phyloP scores from a whole-genome alignment of 2,113 vertebrate genomes.

The Xenopus borealis region DNA sequence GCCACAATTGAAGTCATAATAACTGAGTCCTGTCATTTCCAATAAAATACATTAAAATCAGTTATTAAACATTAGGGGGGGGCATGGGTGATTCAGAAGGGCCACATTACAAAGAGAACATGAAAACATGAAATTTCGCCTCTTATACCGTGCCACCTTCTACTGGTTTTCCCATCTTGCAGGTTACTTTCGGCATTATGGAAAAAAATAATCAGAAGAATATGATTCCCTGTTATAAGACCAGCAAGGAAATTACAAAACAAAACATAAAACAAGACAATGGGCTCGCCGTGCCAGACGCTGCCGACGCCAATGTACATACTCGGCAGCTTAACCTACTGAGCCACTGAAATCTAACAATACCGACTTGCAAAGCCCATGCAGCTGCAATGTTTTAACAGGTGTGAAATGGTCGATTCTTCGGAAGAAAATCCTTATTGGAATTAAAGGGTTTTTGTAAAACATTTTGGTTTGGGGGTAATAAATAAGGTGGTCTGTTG shows the following conservation, averaged over 20 bases:
- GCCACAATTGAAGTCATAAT: too few relatives aligned
- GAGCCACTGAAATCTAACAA: constrained; percentile 38
- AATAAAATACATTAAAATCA: too few relatives aligned
- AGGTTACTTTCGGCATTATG: neutral
- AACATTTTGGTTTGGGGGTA: neutral
- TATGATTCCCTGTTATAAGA: constrained; percentile 11
- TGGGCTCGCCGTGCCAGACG: constrained; percentile 24
- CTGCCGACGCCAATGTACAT: constrained; percentile 32
- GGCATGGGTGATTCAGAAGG: too few relatives aligned
- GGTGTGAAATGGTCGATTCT: constrained; percentile 35
- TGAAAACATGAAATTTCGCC: too few relatives aligned
- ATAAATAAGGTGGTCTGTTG: constrained; percentile 17
- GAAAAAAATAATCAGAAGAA: neutral
- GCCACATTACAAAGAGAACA: too few relatives aligned
- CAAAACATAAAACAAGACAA: constrained; percentile 37
- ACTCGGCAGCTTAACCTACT: constrained; percentile 33
- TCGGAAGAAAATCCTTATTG: constrained; percentile 7
- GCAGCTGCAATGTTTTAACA: constrained; percentile 39
- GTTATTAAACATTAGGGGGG: too few relatives aligned
- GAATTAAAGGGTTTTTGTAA: constrained; percentile 9
- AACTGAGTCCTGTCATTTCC: too few relatives aligned
- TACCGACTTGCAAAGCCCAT: constrained; percentile 25
- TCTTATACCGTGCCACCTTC: neutral
- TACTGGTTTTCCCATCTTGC: constrained; percentile 7
- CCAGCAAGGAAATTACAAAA: constrained; percentile 17